These are phyloP conservation scores for Drosophila peninsularis DNA, from an alignment of 2,888 invertebrate species.

Conservation along the genomic window DNA sequence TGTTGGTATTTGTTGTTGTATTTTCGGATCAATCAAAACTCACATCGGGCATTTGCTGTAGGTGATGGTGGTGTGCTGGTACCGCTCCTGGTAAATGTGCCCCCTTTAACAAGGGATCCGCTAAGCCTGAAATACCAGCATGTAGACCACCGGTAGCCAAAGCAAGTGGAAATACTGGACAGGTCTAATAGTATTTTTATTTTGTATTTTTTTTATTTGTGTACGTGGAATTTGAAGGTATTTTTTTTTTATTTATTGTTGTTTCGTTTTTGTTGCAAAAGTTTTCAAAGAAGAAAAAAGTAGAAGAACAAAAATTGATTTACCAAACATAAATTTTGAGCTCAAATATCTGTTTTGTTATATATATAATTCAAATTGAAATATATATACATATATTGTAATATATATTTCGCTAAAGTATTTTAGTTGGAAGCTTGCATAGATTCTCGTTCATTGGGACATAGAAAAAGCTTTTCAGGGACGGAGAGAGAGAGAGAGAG, in stretches of 20 bases:
- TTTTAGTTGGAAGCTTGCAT: conserved; percentile 37
- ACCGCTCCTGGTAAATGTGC: conserved; percentile 85
- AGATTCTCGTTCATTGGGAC: conserved; percentile 44
- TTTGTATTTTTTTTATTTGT: conserved; percentile 22
- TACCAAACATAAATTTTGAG: conserved; percentile 69
- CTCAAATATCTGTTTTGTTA: conserved; percentile 44
- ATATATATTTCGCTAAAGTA: conserved; percentile 32
- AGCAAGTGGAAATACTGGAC: conserved; percentile 85
- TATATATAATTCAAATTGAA: conserved; percentile 48
- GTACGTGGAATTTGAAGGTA: conserved; percentile 28
- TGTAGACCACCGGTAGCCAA: conserved; percentile 85
- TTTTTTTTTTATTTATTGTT: conserved; percentile 5
- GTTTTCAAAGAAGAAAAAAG: conserved; percentile 66
- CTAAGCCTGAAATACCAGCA: conserved; percentile 85
- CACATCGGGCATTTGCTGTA: conserved; percentile 85
- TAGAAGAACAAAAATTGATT: conserved; percentile 73
- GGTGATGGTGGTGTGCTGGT: conserved; percentile 85
- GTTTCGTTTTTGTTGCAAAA: conserved; percentile 28
- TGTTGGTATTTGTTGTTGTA: conserved; percentile 21
- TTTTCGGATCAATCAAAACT: conserved; percentile 81
- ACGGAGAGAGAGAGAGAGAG: conserved; percentile 8
- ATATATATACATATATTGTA: conserved; percentile 38
- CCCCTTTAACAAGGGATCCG: conserved; percentile 85
- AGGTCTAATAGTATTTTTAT: conserved; percentile 79
- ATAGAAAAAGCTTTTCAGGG: conserved; percentile 42